These are phyloP conservation scores for Syrrhaptes paradoxus DNA, from an alignment of 2,113 vertebrate genomes.

Conservation along the genomic window DNA sequence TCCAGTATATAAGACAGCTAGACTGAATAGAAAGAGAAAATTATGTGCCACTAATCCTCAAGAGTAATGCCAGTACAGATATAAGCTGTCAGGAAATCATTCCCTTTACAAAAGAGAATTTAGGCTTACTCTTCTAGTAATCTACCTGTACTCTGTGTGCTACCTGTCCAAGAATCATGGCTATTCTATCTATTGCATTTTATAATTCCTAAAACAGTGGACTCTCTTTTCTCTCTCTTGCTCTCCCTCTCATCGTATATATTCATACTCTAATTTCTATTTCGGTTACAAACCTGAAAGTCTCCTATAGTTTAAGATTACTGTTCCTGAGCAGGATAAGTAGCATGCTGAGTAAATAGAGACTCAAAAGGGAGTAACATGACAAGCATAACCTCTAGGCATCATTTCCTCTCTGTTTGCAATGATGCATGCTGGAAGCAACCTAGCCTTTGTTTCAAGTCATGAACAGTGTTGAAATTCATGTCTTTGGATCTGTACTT, in stretches of 20 bases:
- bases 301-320: neutral
- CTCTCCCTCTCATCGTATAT: neutral
- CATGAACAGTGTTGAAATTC: neutral
- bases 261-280: neutral
- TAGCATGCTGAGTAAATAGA: neutral
- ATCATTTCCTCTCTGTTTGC: neutral
- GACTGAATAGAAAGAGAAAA: slow-evolving; percentile 38
- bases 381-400: neutral
- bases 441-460: neutral
- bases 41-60: slow-evolving; percentile 5
- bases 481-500: neutral
- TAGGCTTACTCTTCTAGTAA: neutral
- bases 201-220: neutral
- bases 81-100: slow-evolving; percentile 20
- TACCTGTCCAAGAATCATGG: neutral
- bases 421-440: neutral
- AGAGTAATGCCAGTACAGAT: slow-evolving; percentile 1
- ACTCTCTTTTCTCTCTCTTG: neutral
- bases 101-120: neutral
- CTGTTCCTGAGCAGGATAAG: neutral
- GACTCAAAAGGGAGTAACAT: neutral
- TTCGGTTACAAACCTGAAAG: neutral
- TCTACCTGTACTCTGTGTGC: neutral
- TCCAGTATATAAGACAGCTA: neutral
- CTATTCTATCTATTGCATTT: neutral